A percentile compares a stretch with the other conserved stretches of the same genome.
Conservation (phyloP, 2,113 vertebrate species). For the Nibea coibor region DNA sequence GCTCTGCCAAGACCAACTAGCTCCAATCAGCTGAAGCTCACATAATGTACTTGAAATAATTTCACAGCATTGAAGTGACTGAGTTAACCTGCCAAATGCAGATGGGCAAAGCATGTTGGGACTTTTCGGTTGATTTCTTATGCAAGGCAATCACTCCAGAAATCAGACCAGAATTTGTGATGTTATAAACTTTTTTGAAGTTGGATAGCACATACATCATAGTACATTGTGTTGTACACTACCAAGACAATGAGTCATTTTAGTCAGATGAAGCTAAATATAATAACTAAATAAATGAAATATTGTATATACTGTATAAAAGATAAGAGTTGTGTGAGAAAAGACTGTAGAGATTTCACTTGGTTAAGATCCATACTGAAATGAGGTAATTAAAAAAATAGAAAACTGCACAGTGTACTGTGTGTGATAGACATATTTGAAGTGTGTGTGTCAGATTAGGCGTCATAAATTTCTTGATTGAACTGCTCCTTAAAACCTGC, state of each 20-base stretch:
- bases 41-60: slow-evolving; percentile 33
- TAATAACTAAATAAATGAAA: background rate
- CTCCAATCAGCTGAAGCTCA: slow-evolving; percentile 28
- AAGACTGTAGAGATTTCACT: background rate
- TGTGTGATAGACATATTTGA: background rate
- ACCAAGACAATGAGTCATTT: background rate
- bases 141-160: slow-evolving; percentile 9
- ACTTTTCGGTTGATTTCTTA: slow-evolving; percentile 14
- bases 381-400: background rate
- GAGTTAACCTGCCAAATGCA: slow-evolving; percentile 33
- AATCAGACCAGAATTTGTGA: background rate
- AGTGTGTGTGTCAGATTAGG: slow-evolving; percentile 8
- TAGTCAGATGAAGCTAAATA: background rate
- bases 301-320: background rate
- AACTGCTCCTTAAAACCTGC: slow-evolving; percentile 35
- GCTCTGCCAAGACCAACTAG: slow-evolving; percentile 42
- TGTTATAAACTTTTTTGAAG: background rate
- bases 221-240: background rate
- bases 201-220: slow-evolving; percentile 3
- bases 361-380: background rate
- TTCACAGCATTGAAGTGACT: background rate
- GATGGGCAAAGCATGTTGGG: background rate
- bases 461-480: background rate
- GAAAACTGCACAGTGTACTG: no score
- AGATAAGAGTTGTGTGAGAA: background rate